Evolutionary conservation across 35 echinoderm and acorn worm species (phyloP).

Genomic region (Stichopus chloronotus): DNA sequence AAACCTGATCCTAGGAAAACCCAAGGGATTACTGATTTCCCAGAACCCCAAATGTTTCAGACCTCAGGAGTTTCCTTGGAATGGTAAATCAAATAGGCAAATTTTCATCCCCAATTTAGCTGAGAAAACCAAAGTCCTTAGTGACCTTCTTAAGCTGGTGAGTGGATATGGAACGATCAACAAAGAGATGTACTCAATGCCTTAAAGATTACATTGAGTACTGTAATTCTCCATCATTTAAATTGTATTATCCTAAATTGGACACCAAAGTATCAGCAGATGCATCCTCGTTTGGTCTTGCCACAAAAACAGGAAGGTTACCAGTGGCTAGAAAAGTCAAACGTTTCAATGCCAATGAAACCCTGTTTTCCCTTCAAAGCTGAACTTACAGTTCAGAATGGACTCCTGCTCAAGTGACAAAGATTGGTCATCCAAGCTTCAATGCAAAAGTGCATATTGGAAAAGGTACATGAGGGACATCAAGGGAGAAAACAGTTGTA

Average conservation of each 20-base stretch:
- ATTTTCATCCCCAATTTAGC: conserved; percentile 50
- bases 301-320: conserved; percentile 25
- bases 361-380: too few relatives aligned
- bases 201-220: neutral
- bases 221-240: neutral
- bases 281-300: conserved; percentile 58
- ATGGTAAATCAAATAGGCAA: conserved; percentile 64
- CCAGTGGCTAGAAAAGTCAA: too few relatives aligned
- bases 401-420: too few relatives aligned
- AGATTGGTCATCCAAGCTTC: too few relatives aligned
- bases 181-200: conserved; percentile 16
- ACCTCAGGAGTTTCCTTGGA: conserved; percentile 43
- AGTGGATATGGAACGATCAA: conserved; percentile 22
- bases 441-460: too few relatives aligned
- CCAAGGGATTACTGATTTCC: conserved; percentile 15
- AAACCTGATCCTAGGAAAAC: conserved; percentile 34
- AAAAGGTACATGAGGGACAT: too few relatives aligned
- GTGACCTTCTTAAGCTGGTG: conserved; percentile 35
- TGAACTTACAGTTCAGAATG: too few relatives aligned
- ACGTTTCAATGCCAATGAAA: too few relatives aligned
- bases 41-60: conserved; percentile 17
- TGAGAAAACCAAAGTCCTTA: conserved; percentile 47
- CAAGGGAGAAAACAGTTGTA: too few relatives aligned
- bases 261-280: conserved; percentile 57
- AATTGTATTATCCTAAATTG: neutral